These are phyloP conservation scores for Hyles vespertilio DNA, from an alignment of 1,140 invertebrate genomes.

Conservation along the genomic window DNA sequence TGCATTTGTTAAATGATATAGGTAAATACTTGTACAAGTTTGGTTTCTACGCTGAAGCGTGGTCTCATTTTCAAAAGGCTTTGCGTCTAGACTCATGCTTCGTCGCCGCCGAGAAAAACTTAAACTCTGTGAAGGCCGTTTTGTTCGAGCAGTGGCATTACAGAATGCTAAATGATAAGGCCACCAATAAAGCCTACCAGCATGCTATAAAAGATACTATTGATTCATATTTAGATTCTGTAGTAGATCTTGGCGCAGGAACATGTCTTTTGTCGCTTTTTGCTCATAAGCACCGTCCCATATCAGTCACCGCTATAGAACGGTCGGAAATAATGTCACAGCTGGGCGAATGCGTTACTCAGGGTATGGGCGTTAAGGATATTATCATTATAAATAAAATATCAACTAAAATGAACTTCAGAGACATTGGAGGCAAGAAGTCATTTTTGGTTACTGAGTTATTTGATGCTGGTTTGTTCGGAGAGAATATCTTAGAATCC, in stretches of 20 bases:
- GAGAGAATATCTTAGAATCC: constrained; percentile 82
- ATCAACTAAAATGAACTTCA: constrained; percentile 63
- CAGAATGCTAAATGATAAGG: constrained; percentile 86
- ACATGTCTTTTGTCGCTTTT: constrained; percentile 83
- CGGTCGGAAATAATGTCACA: constrained; percentile 78
- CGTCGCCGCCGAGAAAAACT: constrained; percentile 58
- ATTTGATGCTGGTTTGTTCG: constrained; percentile 87
- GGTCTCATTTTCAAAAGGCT: constrained; percentile 55
- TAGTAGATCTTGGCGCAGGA: constrained; percentile 86
- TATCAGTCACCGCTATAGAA: constrained; percentile 81
- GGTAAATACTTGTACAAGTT: constrained; percentile 57
- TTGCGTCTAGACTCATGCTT: constrained; percentile 39
- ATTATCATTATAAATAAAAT: constrained; percentile 45
- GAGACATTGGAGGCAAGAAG: constrained; percentile 77
- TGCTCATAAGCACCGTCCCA: constrained; percentile 76
- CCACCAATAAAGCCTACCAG: constrained; percentile 80
- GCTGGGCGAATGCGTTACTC: constrained; percentile 77
- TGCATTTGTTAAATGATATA: constrained; percentile 51
- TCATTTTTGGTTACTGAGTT: constrained; percentile 85
- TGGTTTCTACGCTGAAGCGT: constrained; percentile 50
- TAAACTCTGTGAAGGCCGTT: constrained; percentile 65
- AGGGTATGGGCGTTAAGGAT: constrained; percentile 66
- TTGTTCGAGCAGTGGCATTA: constrained; percentile 87
- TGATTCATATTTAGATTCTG: constrained; percentile 63
- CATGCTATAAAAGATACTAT: constrained; percentile 79